Conservation (phyloP, 2,113 vertebrate species). For the Pachyramphus minor region DNA sequence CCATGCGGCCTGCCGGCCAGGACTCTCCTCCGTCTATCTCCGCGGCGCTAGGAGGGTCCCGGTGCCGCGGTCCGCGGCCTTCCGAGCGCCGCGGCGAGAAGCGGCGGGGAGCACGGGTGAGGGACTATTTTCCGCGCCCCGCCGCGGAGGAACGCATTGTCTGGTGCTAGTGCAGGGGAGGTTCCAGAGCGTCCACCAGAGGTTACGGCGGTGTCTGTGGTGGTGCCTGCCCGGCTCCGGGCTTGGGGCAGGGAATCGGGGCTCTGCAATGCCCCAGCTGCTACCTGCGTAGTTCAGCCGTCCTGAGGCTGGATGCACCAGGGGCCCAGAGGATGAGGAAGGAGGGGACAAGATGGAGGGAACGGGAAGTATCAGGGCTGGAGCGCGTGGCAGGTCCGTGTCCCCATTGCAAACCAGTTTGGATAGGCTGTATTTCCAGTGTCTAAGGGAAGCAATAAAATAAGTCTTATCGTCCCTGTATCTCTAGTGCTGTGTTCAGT, state of each 20-base stretch:
- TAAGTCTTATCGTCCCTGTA: background rate
- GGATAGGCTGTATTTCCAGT: rapidly evolving
- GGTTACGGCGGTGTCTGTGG: rapidly evolving
- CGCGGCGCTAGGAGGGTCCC: background rate
- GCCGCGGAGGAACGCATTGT: background rate
- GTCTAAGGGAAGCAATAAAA: background rate
- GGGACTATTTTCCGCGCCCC: background rate
- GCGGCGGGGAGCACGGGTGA: background rate
- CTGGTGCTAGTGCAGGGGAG: too few species aligned
- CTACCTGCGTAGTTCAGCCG: background rate
- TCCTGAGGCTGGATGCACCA: background rate
- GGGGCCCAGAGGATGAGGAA: rapidly evolving
- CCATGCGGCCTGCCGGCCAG: too few species aligned
- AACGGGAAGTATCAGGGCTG: too few species aligned
- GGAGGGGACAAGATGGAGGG: background rate
- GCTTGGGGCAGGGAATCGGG: rapidly evolving
- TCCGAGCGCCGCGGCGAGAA: background rate
- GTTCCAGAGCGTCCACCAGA: background rate
- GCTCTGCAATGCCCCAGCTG: rapidly evolving
- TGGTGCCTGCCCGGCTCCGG: rapidly evolving
- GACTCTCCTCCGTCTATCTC: background rate
- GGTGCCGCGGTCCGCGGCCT: too few species aligned
- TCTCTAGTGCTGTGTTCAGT: background rate
- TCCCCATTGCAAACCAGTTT: rapidly evolving
- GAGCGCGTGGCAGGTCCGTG: rapidly evolving